Conservation (phyloP, 2,797 vertebrate species). For the Chrysocyon brachyurus region DNA sequence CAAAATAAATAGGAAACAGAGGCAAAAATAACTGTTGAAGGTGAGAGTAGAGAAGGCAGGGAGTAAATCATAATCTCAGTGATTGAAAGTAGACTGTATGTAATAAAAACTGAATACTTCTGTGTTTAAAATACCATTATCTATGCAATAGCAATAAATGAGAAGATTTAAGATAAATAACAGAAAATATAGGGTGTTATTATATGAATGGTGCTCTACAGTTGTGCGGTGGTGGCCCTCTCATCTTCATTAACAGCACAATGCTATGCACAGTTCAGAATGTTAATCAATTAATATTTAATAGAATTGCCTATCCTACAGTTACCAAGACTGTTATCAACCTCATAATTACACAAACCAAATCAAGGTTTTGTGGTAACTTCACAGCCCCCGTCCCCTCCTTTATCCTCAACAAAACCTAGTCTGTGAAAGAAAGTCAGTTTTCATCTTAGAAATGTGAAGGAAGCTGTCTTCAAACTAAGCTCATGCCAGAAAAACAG, state of each 20-base stretch:
- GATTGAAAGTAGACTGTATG: background rate
- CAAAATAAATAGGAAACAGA: background rate
- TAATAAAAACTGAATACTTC: background rate
- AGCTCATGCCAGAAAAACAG: background rate
- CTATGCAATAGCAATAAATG: background rate
- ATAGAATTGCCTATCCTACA: background rate
- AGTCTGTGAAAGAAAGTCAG: background rate
- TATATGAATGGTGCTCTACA: background rate
- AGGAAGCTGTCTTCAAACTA: background rate
- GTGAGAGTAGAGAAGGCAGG: background rate
- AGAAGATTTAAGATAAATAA: background rate
- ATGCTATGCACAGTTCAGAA: background rate
- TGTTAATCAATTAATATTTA: background rate
- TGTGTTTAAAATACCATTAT: background rate
- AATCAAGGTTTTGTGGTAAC: background rate
- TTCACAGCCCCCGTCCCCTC: background rate
- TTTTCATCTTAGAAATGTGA: background rate
- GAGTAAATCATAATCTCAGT: background rate
- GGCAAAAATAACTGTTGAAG: background rate
- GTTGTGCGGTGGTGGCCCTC: background rate
- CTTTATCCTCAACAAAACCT: background rate
- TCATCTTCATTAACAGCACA: background rate
- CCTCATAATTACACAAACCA: background rate
- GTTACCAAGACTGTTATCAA: background rate
- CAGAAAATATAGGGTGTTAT: background rate